phyloP scores from a whole-genome alignment of 2,113 vertebrate genomes.

The Azemiops feae region DNA sequence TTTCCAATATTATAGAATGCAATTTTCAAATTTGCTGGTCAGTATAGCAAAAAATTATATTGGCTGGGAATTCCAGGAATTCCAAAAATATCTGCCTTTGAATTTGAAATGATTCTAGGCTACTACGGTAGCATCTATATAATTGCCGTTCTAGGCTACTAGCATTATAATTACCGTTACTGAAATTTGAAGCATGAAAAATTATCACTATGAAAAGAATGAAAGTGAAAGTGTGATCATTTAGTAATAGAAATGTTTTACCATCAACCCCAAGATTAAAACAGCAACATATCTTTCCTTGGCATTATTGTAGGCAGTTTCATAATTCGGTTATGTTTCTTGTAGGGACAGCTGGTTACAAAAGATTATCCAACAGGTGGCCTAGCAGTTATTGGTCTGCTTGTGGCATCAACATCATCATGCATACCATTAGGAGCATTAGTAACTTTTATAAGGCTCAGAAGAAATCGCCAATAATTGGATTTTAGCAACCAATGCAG shows the following conservation, averaged over 20 bases:
- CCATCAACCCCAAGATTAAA: background rate
- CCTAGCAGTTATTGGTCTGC: constrained; percentile 79
- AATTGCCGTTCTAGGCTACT: too few species aligned
- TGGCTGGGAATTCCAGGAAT: background rate
- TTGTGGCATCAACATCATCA: constrained; percentile 77
- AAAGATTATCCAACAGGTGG: constrained; percentile 79
- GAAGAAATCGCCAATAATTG: background rate
- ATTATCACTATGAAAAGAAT: background rate
- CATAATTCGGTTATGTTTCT: background rate
- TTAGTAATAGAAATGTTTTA: background rate
- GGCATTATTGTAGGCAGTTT: background rate
- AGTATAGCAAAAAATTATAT: background rate
- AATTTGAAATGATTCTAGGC: background rate
- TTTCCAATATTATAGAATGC: background rate
- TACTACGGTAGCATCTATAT: background rate
- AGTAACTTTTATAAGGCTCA: constrained; percentile 63
- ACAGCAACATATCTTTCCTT: background rate
- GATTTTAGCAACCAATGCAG: background rate
- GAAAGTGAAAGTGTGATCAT: background rate
- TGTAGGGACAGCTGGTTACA: constrained; percentile 82
- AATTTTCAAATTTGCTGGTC: background rate
- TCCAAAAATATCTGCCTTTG: background rate
- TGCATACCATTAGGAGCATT: constrained; percentile 84
- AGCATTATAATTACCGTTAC: background rate
- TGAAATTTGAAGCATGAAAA: background rate